Percentiles rank a stretch among this genome's conserved stretches.
These are phyloP conservation scores for Neopipo cinnamomea DNA, from an alignment of 2,113 vertebrate genomes.

Conservation along the genomic window DNA sequence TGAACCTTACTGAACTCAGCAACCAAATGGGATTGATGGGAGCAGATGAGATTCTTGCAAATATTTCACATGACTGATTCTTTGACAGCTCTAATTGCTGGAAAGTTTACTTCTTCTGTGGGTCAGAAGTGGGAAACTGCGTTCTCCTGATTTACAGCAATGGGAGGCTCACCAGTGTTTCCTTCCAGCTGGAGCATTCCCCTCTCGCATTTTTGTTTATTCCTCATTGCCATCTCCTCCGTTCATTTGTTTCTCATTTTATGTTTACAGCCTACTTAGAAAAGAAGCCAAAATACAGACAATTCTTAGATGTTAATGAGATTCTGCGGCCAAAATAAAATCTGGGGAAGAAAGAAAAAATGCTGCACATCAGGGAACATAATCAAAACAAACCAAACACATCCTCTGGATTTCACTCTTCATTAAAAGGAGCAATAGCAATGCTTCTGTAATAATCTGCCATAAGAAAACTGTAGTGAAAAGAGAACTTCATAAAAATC, in stretches of 20 bases:
- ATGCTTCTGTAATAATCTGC: not conserved
- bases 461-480: not conserved
- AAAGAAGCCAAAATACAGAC: conserved; percentile 44
- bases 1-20: conserved; percentile 38
- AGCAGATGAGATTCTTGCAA: conserved; percentile 33
- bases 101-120: not conserved
- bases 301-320: conserved; percentile 49
- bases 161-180: not conserved
- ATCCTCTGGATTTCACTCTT: not conserved
- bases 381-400: conserved; percentile 12
- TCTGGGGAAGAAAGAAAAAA: conserved; percentile 15
- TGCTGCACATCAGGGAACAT: not conserved
- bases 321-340: conserved; percentile 52
- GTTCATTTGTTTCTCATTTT: conserved; percentile 46
- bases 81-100: conserved; percentile 40
- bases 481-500: not conserved
- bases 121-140: not conserved
- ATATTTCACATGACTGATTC: conserved; percentile 43
- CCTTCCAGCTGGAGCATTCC: not conserved
- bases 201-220: not conserved
- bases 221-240: conserved; percentile 15
- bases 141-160: not conserved
- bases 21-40: not conserved
- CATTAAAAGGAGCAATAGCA: not conserved
- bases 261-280: conserved; percentile 1